Evolutionary conservation across 2,113 vertebrate species (phyloP), one percentile per base, ranked within the genome.

Genomic region (Dipodomys merriami): DNA sequence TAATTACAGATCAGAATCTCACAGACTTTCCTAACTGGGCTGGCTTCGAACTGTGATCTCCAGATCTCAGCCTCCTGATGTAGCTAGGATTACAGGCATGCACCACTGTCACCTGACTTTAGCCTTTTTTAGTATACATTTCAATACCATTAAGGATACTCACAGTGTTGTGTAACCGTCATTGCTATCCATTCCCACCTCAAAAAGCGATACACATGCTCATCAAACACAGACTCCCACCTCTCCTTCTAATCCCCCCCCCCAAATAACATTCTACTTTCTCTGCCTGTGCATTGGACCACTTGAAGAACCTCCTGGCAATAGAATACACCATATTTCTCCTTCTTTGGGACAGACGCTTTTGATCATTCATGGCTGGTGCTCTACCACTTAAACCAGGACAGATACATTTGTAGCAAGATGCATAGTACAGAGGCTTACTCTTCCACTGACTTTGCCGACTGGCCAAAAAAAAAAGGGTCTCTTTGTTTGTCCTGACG

Each of bases 141-240:
- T 73, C 71, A 15, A 30, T 15, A 27, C 46, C 49, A 33, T 29
- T 6, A 22, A 33, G 74, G 1, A 30, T 27, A 20, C 12, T 11
- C 18, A 4, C 9, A 0, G 2, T 2, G 7, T 44, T 68, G 60
- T 7, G 3, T 23, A 6, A 6, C 20, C 2, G 0, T 83, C 35
- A 2, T n/a, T 60, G 11, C 20, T 18, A 0, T 18, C 80, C 22
- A 33, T 27, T 73, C 27, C 20, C 64, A 7, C 49, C 44, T 87
- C 44, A 16, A 73, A 57, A 22, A 68, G 27, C 19, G 35, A 68
- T 80, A 30, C 65, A 29, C 5, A 6, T 2, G 6, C 44, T 65
- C 60, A 2, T 27, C n/a, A n/a, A 57, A 22, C 53, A 7, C 11
- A 2, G 27, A 22, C 19, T 30, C 39, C 60, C 49, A 2, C 9